A percentile compares a stretch with the other conserved stretches of the same genome.
phyloP scores from a whole-genome alignment of 2,113 vertebrate genomes.

The Percina caprodes region DNA sequence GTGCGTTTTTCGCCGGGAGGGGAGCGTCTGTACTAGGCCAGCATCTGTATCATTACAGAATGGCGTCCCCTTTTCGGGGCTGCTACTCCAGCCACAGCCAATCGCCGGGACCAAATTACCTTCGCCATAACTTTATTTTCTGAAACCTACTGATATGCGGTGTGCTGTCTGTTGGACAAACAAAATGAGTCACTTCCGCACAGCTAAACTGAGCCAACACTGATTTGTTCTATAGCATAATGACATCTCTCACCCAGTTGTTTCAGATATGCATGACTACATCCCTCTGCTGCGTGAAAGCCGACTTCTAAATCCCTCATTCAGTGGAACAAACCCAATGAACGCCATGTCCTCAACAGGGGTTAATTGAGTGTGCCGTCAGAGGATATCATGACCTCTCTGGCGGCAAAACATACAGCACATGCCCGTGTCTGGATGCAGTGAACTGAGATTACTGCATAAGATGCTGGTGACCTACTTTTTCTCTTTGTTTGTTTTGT shows the following conservation, averaged over 20 bases:
- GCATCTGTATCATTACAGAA: slow-evolving; percentile 35
- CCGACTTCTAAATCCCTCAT: slow-evolving; percentile 66
- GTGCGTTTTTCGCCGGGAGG: slow-evolving; percentile 37
- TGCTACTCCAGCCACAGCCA: slow-evolving; percentile 5
- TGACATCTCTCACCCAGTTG: slow-evolving; percentile 59
- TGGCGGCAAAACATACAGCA: slow-evolving; percentile 79
- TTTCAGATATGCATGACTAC: slow-evolving; percentile 52
- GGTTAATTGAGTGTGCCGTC: slow-evolving; percentile 78
- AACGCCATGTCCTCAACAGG: slow-evolving; percentile 74
- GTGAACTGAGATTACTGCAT: slow-evolving; percentile 84
- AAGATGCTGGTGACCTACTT: slow-evolving; percentile 86
- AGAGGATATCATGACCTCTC: slow-evolving; percentile 81
- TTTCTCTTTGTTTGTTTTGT: slow-evolving; percentile 69
- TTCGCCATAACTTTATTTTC: slow-evolving; percentile 32
- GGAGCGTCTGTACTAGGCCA: slow-evolving; percentile 40
- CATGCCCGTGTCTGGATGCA: slow-evolving; percentile 78
- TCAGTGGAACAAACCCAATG: slow-evolving; percentile 52
- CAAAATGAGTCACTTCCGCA: slow-evolving; percentile 4
- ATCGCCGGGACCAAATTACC: slow-evolving; percentile 38
- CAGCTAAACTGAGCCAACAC: slow-evolving; percentile 9
- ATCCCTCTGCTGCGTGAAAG: slow-evolving; percentile 53
- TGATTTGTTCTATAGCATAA: slow-evolving; percentile 43
- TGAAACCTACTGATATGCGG: neutral
- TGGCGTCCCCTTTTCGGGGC: slow-evolving; percentile 17
- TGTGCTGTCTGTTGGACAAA: slow-evolving; percentile 11